Percentiles rank a stretch among this genome's conserved stretches.
Conservation (phyloP, 2,888 invertebrate species). For the Spialia ferax region DNA sequence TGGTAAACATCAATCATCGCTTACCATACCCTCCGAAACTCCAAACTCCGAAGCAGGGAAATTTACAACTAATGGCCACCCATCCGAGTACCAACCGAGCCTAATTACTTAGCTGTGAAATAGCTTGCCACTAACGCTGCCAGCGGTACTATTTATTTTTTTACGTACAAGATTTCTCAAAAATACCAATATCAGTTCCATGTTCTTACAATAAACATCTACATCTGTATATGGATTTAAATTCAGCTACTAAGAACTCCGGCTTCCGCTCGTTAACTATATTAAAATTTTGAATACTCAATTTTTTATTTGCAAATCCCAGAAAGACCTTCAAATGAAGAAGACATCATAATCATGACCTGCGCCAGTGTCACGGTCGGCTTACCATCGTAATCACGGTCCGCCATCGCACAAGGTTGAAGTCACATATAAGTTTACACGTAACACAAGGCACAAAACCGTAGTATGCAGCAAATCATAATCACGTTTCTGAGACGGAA, state of each 20-base stretch:
- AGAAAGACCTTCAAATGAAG: slow-evolving; percentile 41
- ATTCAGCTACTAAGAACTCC: background rate
- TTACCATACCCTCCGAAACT: too few species aligned
- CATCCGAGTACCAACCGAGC: too few species aligned
- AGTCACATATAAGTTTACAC: slow-evolving; percentile 70
- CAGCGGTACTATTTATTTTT: too few species aligned
- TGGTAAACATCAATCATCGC: too few species aligned
- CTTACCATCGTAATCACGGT: slow-evolving; percentile 67
- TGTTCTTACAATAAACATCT: too few species aligned
- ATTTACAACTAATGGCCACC: too few species aligned
- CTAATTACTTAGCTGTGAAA: too few species aligned
- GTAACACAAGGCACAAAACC: slow-evolving; percentile 54
- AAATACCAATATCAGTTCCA: too few species aligned
- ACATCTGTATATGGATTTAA: too few species aligned
- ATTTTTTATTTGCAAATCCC: slow-evolving; percentile 23
- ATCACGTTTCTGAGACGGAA: slow-evolving; percentile 42
- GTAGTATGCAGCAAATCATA: slow-evolving; percentile 43
- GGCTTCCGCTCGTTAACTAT: slow-evolving; percentile 2
- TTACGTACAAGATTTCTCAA: too few species aligned
- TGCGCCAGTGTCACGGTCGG: slow-evolving; percentile 81
- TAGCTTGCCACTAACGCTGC: too few species aligned
- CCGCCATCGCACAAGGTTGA: slow-evolving; percentile 78
- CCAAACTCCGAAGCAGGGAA: too few species aligned
- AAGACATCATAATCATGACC: slow-evolving; percentile 74
- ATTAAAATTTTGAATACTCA: background rate